phyloP scores from a whole-genome alignment of 2,888 invertebrate species.

The Eremobia ochroleuca region DNA sequence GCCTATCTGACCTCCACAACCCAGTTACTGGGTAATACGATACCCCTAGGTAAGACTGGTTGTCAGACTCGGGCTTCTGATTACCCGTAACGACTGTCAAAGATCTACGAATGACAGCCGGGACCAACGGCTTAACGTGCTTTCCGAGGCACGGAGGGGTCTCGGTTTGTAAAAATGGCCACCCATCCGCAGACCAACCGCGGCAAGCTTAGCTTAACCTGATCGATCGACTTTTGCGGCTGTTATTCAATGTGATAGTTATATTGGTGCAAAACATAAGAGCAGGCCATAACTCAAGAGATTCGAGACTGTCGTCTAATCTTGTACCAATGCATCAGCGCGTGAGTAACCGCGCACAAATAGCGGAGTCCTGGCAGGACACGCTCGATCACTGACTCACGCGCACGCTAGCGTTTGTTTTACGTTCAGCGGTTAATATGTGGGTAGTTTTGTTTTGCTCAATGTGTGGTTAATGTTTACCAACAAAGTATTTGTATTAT shows the following conservation, averaged over 20 bases:
- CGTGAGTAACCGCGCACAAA: slow-evolving; percentile 81
- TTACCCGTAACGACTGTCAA: no score
- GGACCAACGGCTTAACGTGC: no score
- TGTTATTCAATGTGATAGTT: slow-evolving; percentile 34
- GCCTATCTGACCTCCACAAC: neutral
- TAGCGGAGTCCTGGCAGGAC: slow-evolving; percentile 85
- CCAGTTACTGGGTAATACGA: no score
- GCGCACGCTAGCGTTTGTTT: slow-evolving; percentile 71
- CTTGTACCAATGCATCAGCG: slow-evolving; percentile 80
- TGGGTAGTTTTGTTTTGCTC: slow-evolving; percentile 41
- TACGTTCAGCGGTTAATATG: slow-evolving; percentile 61
- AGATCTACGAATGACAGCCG: no score
- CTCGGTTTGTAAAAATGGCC: no score
- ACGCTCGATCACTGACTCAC: slow-evolving; percentile 75
- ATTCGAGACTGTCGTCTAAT: slow-evolving; percentile 74
- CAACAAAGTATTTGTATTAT: slow-evolving; percentile 38
- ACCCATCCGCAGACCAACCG: no score
- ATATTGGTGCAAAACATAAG: slow-evolving; percentile 55
- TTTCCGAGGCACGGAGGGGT: no score
- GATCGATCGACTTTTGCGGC: no score
- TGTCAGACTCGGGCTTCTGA: no score
- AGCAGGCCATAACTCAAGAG: slow-evolving; percentile 55
- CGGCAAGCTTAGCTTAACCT: no score
- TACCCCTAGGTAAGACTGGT: no score
- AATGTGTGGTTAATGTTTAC: slow-evolving; percentile 46